phyloP scores from a whole-genome alignment of 1,140 invertebrate genomes.

The Pygmarrhopalites habei region DNA sequence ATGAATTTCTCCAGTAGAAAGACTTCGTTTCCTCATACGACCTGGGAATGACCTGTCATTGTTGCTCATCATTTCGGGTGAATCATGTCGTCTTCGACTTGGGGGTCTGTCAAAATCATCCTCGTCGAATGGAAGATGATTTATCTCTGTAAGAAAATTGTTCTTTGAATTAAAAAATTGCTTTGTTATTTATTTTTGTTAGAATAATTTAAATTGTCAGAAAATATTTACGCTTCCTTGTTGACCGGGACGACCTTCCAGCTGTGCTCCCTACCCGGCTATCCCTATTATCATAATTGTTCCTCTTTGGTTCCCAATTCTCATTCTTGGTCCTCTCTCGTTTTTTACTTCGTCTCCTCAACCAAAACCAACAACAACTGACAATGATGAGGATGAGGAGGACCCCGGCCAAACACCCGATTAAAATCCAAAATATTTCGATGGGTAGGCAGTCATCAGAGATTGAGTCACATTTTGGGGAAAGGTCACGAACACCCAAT shows the following conservation, averaged over 20 bases:
- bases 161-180: slow-evolving; percentile 13
- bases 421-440: slow-evolving; percentile 26
- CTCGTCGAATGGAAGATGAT: slow-evolving; percentile 34
- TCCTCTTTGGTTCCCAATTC: background rate
- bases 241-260: too few relatives aligned
- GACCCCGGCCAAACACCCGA: slow-evolving; percentile 20
- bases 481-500: too few relatives aligned
- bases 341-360: background rate
- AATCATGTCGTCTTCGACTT: slow-evolving; percentile 35
- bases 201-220: too few relatives aligned
- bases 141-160: background rate
- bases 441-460: slow-evolving; percentile 28
- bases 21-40: background rate
- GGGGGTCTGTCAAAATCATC: slow-evolving; percentile 38
- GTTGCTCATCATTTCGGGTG: slow-evolving; percentile 26
- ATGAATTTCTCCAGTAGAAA: background rate
- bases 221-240: too few relatives aligned
- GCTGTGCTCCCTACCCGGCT: too few relatives aligned
- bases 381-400: slow-evolving; percentile 13
- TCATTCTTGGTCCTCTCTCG: slow-evolving; percentile 4
- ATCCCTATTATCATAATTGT: too few relatives aligned
- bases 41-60: background rate
- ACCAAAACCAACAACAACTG: background rate
- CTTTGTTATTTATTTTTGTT: too few relatives aligned
- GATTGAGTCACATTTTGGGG: slow-evolving; percentile 14